These are phyloP conservation scores for Leptobrachium leishanense DNA, from an alignment of 2,113 vertebrate species.

Conservation along the genomic window DNA sequence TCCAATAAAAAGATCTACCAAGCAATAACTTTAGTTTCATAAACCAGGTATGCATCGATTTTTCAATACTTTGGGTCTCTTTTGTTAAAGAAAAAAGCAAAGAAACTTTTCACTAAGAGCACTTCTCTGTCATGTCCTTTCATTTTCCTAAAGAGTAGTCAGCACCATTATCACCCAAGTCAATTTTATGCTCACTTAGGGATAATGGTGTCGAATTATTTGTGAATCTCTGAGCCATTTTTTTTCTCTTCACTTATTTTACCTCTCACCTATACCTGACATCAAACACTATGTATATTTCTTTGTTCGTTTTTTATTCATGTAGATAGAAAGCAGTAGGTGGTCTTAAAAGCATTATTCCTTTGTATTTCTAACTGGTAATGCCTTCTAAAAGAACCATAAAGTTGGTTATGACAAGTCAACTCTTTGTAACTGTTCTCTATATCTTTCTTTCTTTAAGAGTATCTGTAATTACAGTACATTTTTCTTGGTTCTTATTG, in stretches of 20 bases:
- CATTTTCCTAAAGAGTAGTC: no score
- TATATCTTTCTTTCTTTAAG: constrained; percentile 18
- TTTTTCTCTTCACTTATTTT: constrained; percentile 2
- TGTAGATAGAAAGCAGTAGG: constrained; percentile 2
- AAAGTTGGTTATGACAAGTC: constrained; percentile 33
- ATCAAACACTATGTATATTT: constrained; percentile 6
- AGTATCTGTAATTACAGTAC: constrained; percentile 21
- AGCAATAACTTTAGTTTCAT: no score
- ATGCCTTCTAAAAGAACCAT: constrained; percentile 18
- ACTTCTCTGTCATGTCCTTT: no score
- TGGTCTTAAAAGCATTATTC: constrained; percentile 25
- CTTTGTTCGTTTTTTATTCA: constrained; percentile 41
- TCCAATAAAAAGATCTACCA: no score
- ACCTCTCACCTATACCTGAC: constrained; percentile 12
- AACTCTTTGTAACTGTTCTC: constrained; percentile 33
- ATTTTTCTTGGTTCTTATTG: constrained; percentile 40
- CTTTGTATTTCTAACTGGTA: constrained; percentile 37
- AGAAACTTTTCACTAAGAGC: no score
- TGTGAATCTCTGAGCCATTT: constrained; percentile 1
- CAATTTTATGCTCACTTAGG: neutral
- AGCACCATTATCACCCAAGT: neutral
- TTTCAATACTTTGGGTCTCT: no score
- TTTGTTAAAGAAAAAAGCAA: no score
- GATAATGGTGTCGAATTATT: constrained; percentile 7
- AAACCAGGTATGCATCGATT: no score